Evolutionary conservation across 1,140 invertebrate genomes (phyloP).

Genomic region (Trypoxylus dichotomus): DNA sequence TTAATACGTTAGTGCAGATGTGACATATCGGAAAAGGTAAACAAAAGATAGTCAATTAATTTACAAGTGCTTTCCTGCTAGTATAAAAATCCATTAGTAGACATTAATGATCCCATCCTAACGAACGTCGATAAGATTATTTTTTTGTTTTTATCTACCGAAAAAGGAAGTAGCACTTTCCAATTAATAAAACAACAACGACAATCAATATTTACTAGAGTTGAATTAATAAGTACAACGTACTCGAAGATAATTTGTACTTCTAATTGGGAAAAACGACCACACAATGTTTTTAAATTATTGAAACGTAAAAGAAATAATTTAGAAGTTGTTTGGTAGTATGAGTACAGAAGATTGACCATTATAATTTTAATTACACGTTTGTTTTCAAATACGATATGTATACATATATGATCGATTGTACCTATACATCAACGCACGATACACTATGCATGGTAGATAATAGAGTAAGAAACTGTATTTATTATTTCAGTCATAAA

Average conservation of each 20-base stretch:
- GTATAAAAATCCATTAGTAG: not conserved
- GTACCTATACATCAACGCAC: not conserved
- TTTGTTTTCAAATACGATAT: not conserved
- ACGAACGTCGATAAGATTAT: not conserved
- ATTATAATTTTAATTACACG: constrained; percentile 2
- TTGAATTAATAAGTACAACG: not conserved
- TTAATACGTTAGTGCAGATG: no score
- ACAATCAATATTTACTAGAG: not conserved
- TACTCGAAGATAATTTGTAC: not conserved
- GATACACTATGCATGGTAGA: not conserved
- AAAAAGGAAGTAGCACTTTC: constrained; percentile 16
- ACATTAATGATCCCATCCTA: not conserved
- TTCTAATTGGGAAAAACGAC: not conserved
- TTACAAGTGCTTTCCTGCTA: not conserved
- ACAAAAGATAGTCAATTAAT: not conserved
- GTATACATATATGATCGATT: no score
- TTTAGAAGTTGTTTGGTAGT: not conserved
- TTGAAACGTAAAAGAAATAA: not conserved
- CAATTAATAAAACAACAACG: not conserved
- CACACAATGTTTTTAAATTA: not conserved
- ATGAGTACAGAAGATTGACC: not conserved
- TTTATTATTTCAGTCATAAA: not conserved
- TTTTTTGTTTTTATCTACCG: not conserved
- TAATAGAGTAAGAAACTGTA: not conserved
- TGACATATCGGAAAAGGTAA: not conserved